Evolutionary conservation across 2,113 vertebrate species (phyloP).

Genomic region (Parus major): DNA sequence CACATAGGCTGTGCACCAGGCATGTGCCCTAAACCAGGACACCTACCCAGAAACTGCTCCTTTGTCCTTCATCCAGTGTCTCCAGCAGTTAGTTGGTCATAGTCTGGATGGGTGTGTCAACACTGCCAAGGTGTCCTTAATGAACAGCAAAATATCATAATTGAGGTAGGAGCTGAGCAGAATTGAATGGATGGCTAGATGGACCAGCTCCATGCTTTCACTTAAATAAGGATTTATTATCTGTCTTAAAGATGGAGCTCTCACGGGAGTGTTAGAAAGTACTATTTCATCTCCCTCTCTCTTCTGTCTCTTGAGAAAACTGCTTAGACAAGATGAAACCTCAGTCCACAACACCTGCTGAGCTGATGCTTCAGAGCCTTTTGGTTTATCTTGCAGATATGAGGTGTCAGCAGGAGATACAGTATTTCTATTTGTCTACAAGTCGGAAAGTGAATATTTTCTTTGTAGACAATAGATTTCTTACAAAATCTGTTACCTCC

Average conservation of each 20-base stretch:
- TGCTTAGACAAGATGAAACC: neutral
- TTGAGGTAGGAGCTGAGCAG: neutral
- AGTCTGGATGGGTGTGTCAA: neutral
- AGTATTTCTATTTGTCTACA: neutral
- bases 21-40: neutral
- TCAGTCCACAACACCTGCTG: neutral
- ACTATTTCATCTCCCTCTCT: neutral
- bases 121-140: neutral
- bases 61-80: neutral
- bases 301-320: neutral
- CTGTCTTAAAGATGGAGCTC: neutral
- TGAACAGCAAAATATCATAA: neutral
- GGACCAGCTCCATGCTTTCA: neutral
- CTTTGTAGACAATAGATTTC: neutral
- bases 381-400: neutral
- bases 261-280: neutral
- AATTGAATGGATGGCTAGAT: neutral
- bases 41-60: neutral
- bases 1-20: neutral
- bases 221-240: neutral
- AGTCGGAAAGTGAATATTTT: neutral
- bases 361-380: neutral
- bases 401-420: neutral
- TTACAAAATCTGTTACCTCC: neutral
- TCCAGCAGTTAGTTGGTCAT: neutral